These are phyloP conservation scores for Tetramorium bicarinatum DNA, from an alignment of 2,888 invertebrate genomes.

Conservation along the genomic window DNA sequence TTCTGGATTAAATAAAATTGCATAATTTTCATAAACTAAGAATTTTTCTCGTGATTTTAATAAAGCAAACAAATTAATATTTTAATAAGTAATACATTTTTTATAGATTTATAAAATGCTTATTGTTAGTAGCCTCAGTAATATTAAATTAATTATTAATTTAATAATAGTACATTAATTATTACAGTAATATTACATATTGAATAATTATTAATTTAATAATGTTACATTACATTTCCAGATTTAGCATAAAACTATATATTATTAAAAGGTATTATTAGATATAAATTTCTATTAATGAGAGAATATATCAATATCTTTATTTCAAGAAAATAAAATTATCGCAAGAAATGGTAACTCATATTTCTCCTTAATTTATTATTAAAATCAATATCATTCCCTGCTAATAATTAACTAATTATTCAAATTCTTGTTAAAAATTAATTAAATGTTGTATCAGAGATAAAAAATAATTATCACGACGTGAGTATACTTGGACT, in stretches of 20 bases:
- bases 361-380: background rate
- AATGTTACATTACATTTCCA: background rate
- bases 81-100: background rate
- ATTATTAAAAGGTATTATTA: background rate
- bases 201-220: background rate
- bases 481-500: conserved; percentile 36
- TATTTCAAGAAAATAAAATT: background rate
- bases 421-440: background rate
- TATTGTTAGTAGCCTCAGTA: background rate
- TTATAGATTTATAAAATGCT: background rate
- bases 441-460: background rate
- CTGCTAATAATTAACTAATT: background rate
- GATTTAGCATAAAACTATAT: background rate
- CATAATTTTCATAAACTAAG: background rate
- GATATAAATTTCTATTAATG: background rate
- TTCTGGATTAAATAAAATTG: background rate
- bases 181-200: background rate
- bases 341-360: background rate
- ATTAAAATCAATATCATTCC: background rate
- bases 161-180: too few relatives aligned
- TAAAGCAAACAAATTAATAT: background rate
- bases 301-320: background rate
- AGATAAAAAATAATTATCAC: conserved; percentile 48
- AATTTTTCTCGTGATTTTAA: background rate
- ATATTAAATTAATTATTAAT: background rate